Evolutionary conservation across 2,797 vertebrate genomes (phyloP).

Genomic region (Lepilemur ruficaudatus): DNA sequence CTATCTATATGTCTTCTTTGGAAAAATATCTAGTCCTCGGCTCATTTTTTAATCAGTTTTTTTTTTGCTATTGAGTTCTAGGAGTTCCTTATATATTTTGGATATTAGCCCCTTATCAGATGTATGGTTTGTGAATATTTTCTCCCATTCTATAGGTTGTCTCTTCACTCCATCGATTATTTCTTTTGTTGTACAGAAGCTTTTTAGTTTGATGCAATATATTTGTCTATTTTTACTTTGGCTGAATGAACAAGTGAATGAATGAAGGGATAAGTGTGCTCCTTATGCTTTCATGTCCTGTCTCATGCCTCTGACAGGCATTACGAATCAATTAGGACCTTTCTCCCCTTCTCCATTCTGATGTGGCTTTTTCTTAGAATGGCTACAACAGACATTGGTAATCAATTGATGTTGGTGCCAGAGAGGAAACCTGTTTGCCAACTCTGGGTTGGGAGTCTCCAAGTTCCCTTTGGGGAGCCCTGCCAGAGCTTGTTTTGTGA

Average conservation of each 20-base stretch:
- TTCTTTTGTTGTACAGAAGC: background rate
- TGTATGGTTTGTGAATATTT: background rate
- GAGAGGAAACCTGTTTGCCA: background rate
- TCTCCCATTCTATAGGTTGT: background rate
- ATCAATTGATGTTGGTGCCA: background rate
- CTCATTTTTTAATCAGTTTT: background rate
- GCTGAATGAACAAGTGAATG: background rate
- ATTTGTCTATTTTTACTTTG: background rate
- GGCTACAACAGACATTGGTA: background rate
- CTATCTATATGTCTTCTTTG: background rate
- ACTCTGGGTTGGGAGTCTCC: background rate
- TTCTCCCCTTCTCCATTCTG: background rate
- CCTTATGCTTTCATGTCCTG: background rate
- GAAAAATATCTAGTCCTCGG: background rate
- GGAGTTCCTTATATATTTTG: background rate
- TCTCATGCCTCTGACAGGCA: background rate
- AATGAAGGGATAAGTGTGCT: background rate
- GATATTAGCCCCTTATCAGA: background rate
- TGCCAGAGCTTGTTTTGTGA: background rate
- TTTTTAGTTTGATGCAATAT: background rate
- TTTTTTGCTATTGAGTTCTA: background rate
- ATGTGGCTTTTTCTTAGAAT: background rate
- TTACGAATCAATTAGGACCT: background rate
- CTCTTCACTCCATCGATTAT: background rate
- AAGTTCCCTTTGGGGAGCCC: background rate